phyloP scores from a whole-genome alignment of 2,113 vertebrate species.

The Pseudorasbora parva region DNA sequence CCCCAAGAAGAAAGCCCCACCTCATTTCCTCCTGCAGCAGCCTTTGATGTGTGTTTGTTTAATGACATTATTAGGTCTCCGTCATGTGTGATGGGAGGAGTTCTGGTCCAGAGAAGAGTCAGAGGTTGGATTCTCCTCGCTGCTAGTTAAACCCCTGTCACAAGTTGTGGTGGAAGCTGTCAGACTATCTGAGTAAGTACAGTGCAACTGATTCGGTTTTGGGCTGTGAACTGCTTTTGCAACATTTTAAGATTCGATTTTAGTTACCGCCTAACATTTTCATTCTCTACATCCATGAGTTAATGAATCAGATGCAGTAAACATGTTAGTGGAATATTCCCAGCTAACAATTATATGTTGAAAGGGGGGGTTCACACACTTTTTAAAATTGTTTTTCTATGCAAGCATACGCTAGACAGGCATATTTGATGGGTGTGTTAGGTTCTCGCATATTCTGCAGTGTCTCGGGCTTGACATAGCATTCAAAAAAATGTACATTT shows the following conservation, averaged over 20 bases:
- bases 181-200: constrained; percentile 33
- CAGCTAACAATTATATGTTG: neutral
- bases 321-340: neutral
- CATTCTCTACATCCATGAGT: neutral
- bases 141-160: constrained; percentile 25
- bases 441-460: neutral
- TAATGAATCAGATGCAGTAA: neutral
- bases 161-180: constrained; percentile 33
- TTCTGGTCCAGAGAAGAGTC: constrained; percentile 19
- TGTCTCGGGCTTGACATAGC: neutral
- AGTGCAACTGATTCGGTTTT: constrained; percentile 13
- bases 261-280: no score
- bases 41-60: constrained; percentile 62
- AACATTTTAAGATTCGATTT: neutral
- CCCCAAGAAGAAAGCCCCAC: constrained; percentile 18
- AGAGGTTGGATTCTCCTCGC: constrained; percentile 20
- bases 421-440: no score
- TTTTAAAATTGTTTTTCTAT: neutral
- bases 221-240: neutral
- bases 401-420: neutral
- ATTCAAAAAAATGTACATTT: neutral
- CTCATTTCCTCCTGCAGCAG: constrained; percentile 38
- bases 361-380: neutral
- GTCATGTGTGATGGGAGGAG: constrained; percentile 53
- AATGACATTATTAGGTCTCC: constrained; percentile 48